These are phyloP conservation scores for Lasioglossum lativentre DNA, from an alignment of 2,888 invertebrate genomes.

Conservation along the genomic window DNA sequence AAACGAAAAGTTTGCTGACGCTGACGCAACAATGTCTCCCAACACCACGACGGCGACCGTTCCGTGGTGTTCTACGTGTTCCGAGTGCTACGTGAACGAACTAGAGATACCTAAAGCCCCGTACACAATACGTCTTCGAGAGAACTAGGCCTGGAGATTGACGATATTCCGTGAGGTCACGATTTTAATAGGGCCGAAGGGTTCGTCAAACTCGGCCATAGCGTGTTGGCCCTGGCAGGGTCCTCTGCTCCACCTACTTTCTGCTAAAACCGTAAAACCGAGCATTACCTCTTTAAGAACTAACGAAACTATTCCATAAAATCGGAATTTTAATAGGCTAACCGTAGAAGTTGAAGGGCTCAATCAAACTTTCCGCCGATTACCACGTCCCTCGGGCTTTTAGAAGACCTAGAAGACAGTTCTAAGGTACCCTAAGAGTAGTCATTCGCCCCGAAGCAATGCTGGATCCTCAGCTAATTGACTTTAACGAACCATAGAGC, in stretches of 20 bases:
- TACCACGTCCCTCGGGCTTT: neutral
- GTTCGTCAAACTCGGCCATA: neutral
- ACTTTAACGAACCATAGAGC: neutral
- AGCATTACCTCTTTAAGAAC: neutral
- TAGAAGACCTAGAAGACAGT: neutral
- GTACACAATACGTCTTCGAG: neutral
- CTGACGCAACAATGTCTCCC: conserved; percentile 29
- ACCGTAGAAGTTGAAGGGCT: neutral
- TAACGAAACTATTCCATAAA: neutral
- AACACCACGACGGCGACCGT: neutral
- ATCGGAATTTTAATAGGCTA: neutral
- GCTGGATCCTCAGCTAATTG: neutral
- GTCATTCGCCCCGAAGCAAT: neutral
- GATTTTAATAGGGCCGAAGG: neutral
- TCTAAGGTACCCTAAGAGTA: neutral
- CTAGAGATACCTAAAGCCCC: neutral
- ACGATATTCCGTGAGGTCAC: neutral
- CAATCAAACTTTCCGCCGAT: neutral
- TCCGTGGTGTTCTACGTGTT: neutral
- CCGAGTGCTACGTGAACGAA: neutral
- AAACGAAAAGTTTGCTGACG: conserved; percentile 6
- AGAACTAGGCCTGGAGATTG: neutral
- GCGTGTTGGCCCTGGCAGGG: neutral
- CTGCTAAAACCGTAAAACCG: neutral
- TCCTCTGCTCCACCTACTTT: neutral